Evolutionary conservation across 2,113 vertebrate species (phyloP).

Genomic region (Oncorhynchus mykiss): DNA sequence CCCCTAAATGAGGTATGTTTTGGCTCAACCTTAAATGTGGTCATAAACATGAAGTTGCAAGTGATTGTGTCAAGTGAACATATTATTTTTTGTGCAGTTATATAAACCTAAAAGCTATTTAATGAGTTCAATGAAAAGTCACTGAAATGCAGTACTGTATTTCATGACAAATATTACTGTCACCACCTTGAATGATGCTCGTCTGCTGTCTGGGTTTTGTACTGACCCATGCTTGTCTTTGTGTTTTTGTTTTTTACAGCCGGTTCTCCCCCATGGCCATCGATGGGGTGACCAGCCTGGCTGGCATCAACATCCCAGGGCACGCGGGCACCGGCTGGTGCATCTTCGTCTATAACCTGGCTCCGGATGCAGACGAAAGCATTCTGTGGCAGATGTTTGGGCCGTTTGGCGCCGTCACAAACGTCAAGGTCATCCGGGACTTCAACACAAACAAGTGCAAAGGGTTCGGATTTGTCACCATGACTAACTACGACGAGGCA

Average conservation of each 20-base stretch:
- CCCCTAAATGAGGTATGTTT: too few relatives aligned
- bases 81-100: too few relatives aligned
- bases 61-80: too few relatives aligned
- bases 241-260: slow-evolving; percentile 58
- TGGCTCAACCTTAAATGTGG: too few relatives aligned
- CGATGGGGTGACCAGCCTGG: slow-evolving; percentile 97
- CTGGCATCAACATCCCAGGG: slow-evolving; percentile 97
- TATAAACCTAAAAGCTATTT: too few relatives aligned
- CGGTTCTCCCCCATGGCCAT: slow-evolving; percentile 98
- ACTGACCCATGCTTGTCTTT: neutral
- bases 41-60: too few relatives aligned
- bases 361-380: slow-evolving; percentile 96
- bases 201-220: neutral
- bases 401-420: slow-evolving; percentile 97
- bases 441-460: slow-evolving; percentile 99
- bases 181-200: neutral
- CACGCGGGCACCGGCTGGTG: slow-evolving; percentile 97
- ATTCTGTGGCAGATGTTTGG: slow-evolving; percentile 99
- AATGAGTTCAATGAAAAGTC: too few relatives aligned
- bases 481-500: slow-evolving; percentile 99
- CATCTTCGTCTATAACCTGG: slow-evolving; percentile 99
- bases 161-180: too few relatives aligned
- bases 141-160: too few relatives aligned
- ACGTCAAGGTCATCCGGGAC: slow-evolving; percentile 99
- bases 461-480: slow-evolving; percentile 99